These are phyloP conservation scores for Ctenopoma kingsleyae DNA, from an alignment of 2,797 vertebrate genomes.

Conservation along the genomic window DNA sequence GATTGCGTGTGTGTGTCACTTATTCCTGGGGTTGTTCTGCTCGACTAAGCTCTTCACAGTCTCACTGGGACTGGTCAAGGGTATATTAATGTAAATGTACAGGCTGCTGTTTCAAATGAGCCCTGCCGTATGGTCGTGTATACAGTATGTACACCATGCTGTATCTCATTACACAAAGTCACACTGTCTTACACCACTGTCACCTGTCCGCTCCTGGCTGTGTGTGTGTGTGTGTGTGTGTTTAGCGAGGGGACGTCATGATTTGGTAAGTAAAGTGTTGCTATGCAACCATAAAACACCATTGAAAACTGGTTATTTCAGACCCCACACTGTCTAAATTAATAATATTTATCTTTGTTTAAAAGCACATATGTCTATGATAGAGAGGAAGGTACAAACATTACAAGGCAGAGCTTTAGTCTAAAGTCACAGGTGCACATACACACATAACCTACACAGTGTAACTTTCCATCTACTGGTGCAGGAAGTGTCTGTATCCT, in stretches of 20 bases:
- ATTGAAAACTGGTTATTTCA: conserved; percentile 38
- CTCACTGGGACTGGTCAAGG: conserved; percentile 56
- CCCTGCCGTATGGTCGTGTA: conserved; percentile 43
- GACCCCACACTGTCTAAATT: conserved; percentile 38
- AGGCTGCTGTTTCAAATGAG: conserved; percentile 65
- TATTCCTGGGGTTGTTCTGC: conserved; percentile 56
- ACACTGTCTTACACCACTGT: conserved; percentile 60
- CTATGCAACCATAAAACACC: conserved; percentile 48
- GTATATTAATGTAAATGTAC: conserved; percentile 72
- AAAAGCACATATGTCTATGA: conserved; percentile 33
- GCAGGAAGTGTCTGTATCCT: conserved; percentile 55
- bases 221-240: neutral
- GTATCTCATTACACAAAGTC: conserved; percentile 75
- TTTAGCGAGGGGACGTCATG: conserved; percentile 27
- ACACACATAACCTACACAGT: conserved; percentile 12
- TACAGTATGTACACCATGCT: conserved; percentile 41
- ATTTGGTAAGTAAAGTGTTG: conserved; percentile 54
- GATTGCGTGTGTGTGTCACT: conserved; percentile 14
- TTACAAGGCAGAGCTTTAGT: conserved; percentile 8
- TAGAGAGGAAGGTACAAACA: conserved; percentile 12
- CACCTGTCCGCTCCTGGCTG: conserved; percentile 41
- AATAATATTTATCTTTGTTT: conserved; percentile 41
- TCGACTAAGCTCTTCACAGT: conserved; percentile 47
- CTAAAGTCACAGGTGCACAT: conserved; percentile 24
- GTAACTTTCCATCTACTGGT: conserved; percentile 22